Base-by-base conservation (phyloP, 35 echinoderm and acorn worm species). In the Stichopus chloronotus region DNA sequence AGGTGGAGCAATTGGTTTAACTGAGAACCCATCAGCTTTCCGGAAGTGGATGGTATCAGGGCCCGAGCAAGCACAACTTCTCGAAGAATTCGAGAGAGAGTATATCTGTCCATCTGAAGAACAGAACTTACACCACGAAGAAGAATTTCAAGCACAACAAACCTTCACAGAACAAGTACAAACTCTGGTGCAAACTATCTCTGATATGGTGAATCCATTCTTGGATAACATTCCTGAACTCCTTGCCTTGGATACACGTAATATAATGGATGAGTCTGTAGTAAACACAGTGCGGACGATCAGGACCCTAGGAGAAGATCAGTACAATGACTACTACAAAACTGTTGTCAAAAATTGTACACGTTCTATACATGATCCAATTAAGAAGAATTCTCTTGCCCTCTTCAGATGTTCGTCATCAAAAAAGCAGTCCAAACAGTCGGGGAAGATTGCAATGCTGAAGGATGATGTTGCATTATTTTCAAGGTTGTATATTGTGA, bases 21-120 rank as follows among this genome's bases (percentile, higher is more conserved):
- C 93, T 59, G 96, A 93, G 52, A 97, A 94, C 82, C 83, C 81
- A 59, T 89, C 25, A 77, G 83, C 93, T 69, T 93, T 94, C 10
- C 55, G 81, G 22, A 58, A 90, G 58, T 92, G 95, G 95, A 96
- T n/a, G 82, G 90, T 96, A 21, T 93, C 95, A 59, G 95, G 93
- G 22, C 77, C 74, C 6, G 95, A 94, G 61, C 76, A 94, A 57
- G 93, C 90, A 88, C 82, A 90, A 60, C 17, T 94, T 6, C 19
- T 92, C 22, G 13, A 54, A 76, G 93, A 94, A 60, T 92, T 96
- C 59, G 58, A 94, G 65, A 77, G 72, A 43, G 1, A 43, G 30
- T 43, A 43, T 43, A 43, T 77, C 25, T 77, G 25, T 77, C 72
- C n/a, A 19, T 22, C 65, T 71, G 65, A 71, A n/a, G 11, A 71